Conservation (phyloP, 2,797 vertebrate species). For the Myotis vivesi region DNA sequence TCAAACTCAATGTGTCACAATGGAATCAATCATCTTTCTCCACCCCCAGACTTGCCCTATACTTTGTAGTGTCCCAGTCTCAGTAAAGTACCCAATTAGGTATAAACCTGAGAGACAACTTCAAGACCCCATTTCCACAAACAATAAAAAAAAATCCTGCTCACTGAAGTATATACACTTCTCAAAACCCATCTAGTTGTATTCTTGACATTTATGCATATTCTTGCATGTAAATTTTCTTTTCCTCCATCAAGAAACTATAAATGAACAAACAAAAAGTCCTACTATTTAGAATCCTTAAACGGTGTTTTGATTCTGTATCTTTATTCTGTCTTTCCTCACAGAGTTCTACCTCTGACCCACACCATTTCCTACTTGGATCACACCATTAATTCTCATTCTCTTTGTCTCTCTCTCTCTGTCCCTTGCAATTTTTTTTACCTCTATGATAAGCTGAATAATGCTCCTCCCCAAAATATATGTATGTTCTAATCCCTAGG, state of each 20-base stretch:
- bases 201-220: not conserved
- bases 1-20: slow-evolving; percentile 19
- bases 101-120: not conserved
- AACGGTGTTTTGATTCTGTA: not conserved
- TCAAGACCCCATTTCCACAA: not conserved
- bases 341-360: not conserved
- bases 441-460: not conserved
- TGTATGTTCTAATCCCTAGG: not conserved
- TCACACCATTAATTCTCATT: not conserved
- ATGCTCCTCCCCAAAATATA: not conserved
- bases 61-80: not conserved
- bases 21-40: not conserved
- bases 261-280: not conserved
- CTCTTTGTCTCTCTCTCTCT: not conserved
- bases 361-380: not conserved
- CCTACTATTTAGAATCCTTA: not conserved
- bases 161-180: not conserved
- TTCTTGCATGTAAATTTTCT: not conserved
- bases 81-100: not conserved
- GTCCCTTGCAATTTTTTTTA: not conserved
- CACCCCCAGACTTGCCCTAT: not conserved
- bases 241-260: not conserved
- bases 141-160: not conserved
- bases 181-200: not conserved
- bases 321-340: not conserved